These are phyloP conservation scores for Hedychridium roseum DNA, from an alignment of 2,888 invertebrate species.

Conservation along the genomic window DNA sequence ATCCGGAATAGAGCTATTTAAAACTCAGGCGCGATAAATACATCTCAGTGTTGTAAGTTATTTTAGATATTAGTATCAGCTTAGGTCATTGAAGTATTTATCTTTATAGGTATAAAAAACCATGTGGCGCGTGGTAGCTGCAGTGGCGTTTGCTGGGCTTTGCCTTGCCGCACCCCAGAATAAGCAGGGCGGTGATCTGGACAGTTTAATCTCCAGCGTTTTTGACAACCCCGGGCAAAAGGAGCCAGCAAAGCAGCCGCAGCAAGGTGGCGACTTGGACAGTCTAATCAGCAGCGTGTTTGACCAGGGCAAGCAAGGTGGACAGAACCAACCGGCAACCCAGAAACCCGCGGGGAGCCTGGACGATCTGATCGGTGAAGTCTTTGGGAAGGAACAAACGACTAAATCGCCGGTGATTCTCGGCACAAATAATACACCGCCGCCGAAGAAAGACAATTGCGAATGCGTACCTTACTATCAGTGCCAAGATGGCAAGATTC, in stretches of 20 bases:
- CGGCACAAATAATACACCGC: conserved; percentile 14
- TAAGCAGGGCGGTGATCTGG: neutral
- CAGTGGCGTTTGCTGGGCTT: conserved; percentile 68
- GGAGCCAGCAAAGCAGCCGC: neutral
- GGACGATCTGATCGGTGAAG: conserved; percentile 23
- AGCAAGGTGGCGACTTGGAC: too few relatives aligned
- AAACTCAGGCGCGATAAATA: too few relatives aligned
- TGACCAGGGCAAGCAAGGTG: neutral
- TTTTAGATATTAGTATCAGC: too few relatives aligned
- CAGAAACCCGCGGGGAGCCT: conserved; percentile 11
- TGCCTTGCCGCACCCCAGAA: conserved; percentile 33
- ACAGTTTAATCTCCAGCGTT: conserved; percentile 7
- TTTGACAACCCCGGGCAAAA: neutral
- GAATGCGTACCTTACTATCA: conserved; percentile 81
- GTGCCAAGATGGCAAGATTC: conserved; percentile 73
- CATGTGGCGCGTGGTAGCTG: conserved; percentile 81
- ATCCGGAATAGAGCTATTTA: too few relatives aligned
- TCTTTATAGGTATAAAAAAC: too few relatives aligned
- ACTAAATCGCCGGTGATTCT: conserved; percentile 13
- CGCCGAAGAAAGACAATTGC: conserved; percentile 60
- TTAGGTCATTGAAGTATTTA: too few relatives aligned
- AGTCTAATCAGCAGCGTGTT: too few relatives aligned
- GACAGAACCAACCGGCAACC: neutral
- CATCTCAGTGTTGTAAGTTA: too few relatives aligned
- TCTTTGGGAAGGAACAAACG: conserved; percentile 4